Evolutionary conservation across 2,888 invertebrate genomes (phyloP).

Genomic region (Osedax frankpressi): DNA sequence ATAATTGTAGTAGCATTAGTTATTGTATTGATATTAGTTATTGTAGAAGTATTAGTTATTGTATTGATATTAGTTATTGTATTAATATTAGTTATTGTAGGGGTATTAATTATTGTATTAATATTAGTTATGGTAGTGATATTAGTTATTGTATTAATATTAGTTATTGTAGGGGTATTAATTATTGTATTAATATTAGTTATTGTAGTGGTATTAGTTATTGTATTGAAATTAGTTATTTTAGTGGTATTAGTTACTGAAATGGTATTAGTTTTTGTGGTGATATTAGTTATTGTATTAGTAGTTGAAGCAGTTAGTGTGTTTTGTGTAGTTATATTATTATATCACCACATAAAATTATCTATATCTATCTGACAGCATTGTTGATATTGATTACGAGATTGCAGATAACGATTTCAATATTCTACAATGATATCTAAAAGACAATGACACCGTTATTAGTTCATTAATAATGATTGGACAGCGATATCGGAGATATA

Average conservation of each 20-base stretch:
- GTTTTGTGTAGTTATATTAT: too few relatives aligned
- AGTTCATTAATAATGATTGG: too few relatives aligned
- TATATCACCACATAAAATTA: too few relatives aligned
- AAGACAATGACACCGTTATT: too few relatives aligned
- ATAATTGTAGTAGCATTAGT: too few relatives aligned
- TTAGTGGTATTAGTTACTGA: neutral
- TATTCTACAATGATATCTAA: too few relatives aligned
- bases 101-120: neutral
- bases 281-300: neutral
- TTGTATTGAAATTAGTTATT: neutral
- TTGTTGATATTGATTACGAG: too few relatives aligned
- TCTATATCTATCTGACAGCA: too few relatives aligned
- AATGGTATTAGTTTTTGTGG: neutral
- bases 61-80: neutral
- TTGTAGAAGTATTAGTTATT: slow-evolving; percentile 1
- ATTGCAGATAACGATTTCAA: too few relatives aligned
- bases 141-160: neutral
- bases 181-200: neutral
- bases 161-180: slow-evolving; percentile 1
- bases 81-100: neutral
- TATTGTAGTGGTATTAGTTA: neutral
- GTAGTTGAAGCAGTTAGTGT: neutral
- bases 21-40: neutral
- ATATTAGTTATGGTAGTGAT: neutral
- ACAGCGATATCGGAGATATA: too few relatives aligned